These are phyloP conservation scores for Drosophila leonis DNA, from an alignment of 2,888 invertebrate genomes.

Conservation along the genomic window DNA sequence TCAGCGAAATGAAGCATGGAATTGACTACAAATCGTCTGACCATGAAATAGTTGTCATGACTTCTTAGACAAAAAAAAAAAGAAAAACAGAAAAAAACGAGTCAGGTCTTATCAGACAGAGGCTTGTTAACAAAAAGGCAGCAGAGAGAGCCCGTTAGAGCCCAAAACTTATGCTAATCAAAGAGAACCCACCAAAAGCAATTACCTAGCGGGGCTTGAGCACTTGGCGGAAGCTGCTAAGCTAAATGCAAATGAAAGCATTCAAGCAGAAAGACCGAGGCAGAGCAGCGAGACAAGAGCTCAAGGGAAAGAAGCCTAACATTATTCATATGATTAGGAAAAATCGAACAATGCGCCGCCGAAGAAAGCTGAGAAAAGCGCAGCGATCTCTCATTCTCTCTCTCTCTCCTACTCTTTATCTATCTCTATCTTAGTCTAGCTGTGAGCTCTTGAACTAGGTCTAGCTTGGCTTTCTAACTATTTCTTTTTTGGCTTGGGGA, in stretches of 20 bases:
- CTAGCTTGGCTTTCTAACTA: constrained; percentile 62
- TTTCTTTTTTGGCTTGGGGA: constrained; percentile 53
- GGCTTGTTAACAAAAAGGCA: constrained; percentile 25
- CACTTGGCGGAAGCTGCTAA: constrained; percentile 58
- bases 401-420: not conserved
- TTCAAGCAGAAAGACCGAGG: constrained; percentile 63
- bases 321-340: constrained; percentile 78
- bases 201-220: constrained; percentile 39
- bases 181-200: constrained; percentile 39
- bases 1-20: constrained; percentile 38
- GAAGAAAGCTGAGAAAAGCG: constrained; percentile 58
- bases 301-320: constrained; percentile 26
- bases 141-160: constrained; percentile 46
- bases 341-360: constrained; percentile 72
- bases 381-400: not conserved
- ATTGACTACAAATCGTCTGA: constrained; percentile 44
- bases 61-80: constrained; percentile 15
- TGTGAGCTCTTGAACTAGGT: constrained; percentile 32
- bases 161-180: constrained; percentile 63
- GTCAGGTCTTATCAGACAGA: constrained; percentile 18
- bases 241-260: constrained; percentile 74
- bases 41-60: constrained; percentile 46
- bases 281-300: constrained; percentile 36
- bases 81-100: not conserved
- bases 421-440: constrained; percentile 2